Evolutionary conservation across 1,140 invertebrate species (phyloP), one percentile per base, ranked within the genome.

Genomic region (Oedothorax gibbosus): DNA sequence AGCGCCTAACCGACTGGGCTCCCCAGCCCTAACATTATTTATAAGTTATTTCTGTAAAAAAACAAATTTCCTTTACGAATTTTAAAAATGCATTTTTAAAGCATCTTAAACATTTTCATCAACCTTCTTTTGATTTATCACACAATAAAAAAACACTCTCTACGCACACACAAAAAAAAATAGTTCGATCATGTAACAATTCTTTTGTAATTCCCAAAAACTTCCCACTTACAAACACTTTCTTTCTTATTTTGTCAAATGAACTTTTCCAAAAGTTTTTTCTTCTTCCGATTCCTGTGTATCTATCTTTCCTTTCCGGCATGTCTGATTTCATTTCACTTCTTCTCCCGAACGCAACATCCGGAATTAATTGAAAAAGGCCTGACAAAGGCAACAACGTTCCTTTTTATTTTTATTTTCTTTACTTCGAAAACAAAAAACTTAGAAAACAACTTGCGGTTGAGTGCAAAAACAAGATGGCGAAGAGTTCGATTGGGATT

Each of bases 301-400:
- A 50, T 14, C n/a, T 15, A 50, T 69, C 51, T 69, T 12, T 64
- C 51, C 11, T 69, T 35, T 35, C 66, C 35, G 21, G n/a, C 35
- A 50, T 35, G 14, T 69, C 66, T 69, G 35, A 69, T 50, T 69
- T 69, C 66, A 69, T 35, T 69, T 69, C 66, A 69, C 66, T 69
- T 69, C 66, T 50, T 35, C 66, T 69, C 49, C n/a, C 66, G n/a
- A 49, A 11, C 35, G 66, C 35, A 69, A 50, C 51, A 69, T 69
- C 35, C 14, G 66, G 66, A 69, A 50, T 69, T 69, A 69, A 69
- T 69, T 69, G 66, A 69, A 69, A 69, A 21, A 50, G 51, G 35
- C 35, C 35, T 5, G 35, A 35, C 35, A 35, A 35, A 35, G 35
- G 35, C 35, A 35, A 35, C 35, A 1, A 35, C 1, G 35, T 35